These are phyloP conservation scores for human DNA, from an alignment of 2,113 vertebrate genomes.

Conservation along the genomic window DNA sequence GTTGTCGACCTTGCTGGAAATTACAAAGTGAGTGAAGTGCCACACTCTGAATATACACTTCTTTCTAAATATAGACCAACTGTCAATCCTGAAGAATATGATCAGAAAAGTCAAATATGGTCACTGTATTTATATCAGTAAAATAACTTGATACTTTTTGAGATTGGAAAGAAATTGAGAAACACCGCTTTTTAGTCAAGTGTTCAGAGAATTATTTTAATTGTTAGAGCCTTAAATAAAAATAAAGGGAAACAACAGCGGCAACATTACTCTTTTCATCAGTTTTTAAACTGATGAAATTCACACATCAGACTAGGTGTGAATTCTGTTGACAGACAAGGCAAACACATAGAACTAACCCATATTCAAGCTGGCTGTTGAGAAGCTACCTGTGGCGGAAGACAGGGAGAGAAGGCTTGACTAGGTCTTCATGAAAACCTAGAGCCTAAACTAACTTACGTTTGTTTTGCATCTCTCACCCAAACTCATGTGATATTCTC, in stretches of 20 bases:
- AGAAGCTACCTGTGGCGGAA: not conserved
- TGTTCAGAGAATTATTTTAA: not conserved
- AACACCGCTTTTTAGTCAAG: not conserved
- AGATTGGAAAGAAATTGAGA: conserved; percentile 24
- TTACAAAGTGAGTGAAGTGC: conserved; percentile 13
- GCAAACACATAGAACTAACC: not conserved
- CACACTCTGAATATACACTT: not conserved
- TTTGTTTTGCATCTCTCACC: not conserved
- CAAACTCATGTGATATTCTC: not conserved
- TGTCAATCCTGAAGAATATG: not conserved
- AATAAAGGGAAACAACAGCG: not conserved
- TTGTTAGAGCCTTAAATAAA: not conserved
- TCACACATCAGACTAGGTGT: not conserved
- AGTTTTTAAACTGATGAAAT: too few relatives aligned
- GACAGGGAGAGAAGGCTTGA: not conserved
- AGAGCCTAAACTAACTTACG: not conserved
- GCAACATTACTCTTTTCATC: not conserved
- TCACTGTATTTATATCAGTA: not conserved
- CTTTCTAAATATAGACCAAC: not conserved
- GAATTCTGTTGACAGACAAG: not conserved
- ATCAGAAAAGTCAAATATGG: not conserved
- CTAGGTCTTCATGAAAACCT: not conserved
- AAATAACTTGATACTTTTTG: conserved; percentile 13
- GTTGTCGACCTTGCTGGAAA: conserved; percentile 43
- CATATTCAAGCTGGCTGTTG: not conserved